Evolutionary conservation across 2,888 invertebrate species (phyloP).

Genomic region (Ornithoptera priamus): DNA sequence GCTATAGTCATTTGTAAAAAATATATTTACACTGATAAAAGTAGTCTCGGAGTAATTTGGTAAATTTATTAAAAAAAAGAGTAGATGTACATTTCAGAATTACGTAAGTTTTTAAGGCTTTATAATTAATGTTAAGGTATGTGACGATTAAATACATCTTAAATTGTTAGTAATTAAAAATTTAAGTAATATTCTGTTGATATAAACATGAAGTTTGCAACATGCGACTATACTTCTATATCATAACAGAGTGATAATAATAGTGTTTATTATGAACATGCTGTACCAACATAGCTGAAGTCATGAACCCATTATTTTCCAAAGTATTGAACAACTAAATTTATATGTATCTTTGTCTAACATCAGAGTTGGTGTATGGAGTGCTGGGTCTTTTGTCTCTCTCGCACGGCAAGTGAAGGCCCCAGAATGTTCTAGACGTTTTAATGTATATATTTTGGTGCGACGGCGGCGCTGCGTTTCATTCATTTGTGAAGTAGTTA

Average conservation of each 20-base stretch:
- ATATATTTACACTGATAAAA: too few species aligned
- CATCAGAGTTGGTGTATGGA: constrained; percentile 20
- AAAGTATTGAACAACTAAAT: constrained; percentile 52
- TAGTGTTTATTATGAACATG: constrained; percentile 38
- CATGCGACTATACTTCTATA: background rate
- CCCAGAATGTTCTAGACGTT: constrained; percentile 85
- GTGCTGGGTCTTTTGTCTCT: constrained; percentile 50
- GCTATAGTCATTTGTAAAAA: background rate
- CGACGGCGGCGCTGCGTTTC: constrained; percentile 77
- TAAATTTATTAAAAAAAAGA: too few species aligned
- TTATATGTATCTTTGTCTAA: constrained; percentile 70
- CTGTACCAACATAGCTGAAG: constrained; percentile 38
- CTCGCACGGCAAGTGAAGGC: constrained; percentile 64
- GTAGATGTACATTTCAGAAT: too few species aligned
- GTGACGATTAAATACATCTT: background rate
- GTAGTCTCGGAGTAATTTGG: too few species aligned
- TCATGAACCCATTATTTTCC: constrained; percentile 39
- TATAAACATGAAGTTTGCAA: background rate
- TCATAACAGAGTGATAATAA: constrained; percentile 5
- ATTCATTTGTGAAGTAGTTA: constrained; percentile 72
- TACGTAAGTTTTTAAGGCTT: too few species aligned
- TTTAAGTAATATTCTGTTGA: background rate
- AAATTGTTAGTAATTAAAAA: background rate
- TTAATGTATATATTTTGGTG: constrained; percentile 83
- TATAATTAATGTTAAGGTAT: background rate